Conservation (phyloP, 1,140 invertebrate genomes). For the Euura saliciscinereae region DNA sequence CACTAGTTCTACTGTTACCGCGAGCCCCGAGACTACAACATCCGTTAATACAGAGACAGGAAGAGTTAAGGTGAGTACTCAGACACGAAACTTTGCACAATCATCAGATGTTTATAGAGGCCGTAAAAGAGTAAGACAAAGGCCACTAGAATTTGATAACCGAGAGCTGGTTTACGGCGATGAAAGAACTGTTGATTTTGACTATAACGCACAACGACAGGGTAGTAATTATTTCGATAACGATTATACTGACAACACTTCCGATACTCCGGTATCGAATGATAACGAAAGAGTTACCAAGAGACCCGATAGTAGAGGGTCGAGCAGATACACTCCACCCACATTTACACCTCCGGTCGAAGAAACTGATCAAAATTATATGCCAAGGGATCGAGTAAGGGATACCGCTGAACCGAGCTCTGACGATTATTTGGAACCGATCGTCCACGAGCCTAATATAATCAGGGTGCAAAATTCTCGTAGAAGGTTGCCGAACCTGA, state of each 20-base stretch:
- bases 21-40: conserved; percentile 50
- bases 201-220: neutral
- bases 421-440: neutral
- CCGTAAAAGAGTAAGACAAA: neutral
- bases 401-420: neutral
- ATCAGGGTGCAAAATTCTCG: neutral
- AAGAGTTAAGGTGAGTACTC: conserved; percentile 56
- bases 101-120: conserved; percentile 41
- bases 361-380: neutral
- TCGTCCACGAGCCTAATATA: neutral
- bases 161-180: neutral
- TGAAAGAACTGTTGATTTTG: neutral
- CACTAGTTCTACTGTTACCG: conserved; percentile 42
- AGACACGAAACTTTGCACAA: conserved; percentile 54
- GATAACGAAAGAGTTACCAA: neutral
- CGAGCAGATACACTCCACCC: conserved; percentile 42
- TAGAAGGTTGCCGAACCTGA: neutral
- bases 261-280: neutral
- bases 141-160: neutral
- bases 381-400: no score
- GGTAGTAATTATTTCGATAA: neutral
- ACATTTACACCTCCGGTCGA: conserved; percentile 12
- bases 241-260: neutral
- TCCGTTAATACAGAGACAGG: conserved; percentile 42
- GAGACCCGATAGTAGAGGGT: conserved; percentile 36